Base-by-base conservation (phyloP, 2,113 vertebrate genomes). In the Hippopotamus amphibius region DNA sequence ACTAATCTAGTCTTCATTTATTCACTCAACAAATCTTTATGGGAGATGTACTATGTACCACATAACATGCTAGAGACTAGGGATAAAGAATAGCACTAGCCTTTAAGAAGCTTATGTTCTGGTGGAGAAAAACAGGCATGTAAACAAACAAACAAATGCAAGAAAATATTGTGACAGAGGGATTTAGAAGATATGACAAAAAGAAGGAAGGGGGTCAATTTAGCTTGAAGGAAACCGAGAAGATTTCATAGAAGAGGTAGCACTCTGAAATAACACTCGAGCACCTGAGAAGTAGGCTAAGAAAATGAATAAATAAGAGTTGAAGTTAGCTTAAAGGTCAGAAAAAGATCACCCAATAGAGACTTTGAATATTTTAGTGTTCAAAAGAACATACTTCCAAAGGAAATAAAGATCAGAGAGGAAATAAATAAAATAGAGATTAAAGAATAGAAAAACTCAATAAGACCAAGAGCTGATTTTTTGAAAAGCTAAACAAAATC, bases 91-190 rank as follows among this genome's bases (percentile, higher is more conserved):
- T 46, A 6, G 14, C 10, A 66, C 30, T 59, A 13, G n/a, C 30
- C 57, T 95, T 65, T 69, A 68, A 89, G 53, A 17, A 81, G 33
- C 14, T 77, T 41, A n/a, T 5, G 15, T 6, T 90, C 61, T 68
- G 30, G 15, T 43, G 57, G n/a, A 84, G 43, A 81, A 41, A 93
- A 88, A 61, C 3, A 65, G 41, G 26, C 6, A 1, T 65, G 14
- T 82, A 82, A 86, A 89, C 7, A 95, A 61, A 26, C 16, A 61
- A 88, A 68, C 50, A 93, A 89, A 84, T 14, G 7, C 15, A 92
- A 69, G 19, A 68, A 91, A 91, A 50, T 28, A 7, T 8, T 88
- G 50, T 93, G 33, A 72, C 15, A 80, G 83, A 88, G 26, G 33
- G 21, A 95, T 21, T 80, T 28, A 43, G 11, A 90, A 90, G 9